Conservation (phyloP, 2,797 vertebrate genomes). For the Cryptoblepharus egeriae region DNA sequence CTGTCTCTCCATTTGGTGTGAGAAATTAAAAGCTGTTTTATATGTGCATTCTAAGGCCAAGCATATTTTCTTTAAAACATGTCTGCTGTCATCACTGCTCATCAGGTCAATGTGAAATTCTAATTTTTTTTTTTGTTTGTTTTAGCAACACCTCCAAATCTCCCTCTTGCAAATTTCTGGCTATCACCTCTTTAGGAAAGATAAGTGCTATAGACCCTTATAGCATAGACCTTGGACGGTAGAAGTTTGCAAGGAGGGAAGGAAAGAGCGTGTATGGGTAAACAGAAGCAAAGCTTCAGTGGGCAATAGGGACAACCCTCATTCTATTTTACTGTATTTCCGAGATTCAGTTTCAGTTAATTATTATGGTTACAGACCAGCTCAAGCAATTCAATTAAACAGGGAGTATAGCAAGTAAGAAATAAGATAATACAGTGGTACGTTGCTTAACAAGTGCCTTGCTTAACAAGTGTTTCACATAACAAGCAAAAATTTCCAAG, state of each 20-base stretch:
- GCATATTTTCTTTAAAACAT: constrained; percentile 47
- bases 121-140: background rate
- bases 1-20: constrained; percentile 40
- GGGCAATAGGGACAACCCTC: background rate
- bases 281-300: too few species aligned
- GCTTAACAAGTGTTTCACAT: too few species aligned
- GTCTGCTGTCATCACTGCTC: constrained; percentile 31
- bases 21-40: constrained; percentile 57
- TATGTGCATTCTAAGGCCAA: constrained; percentile 47
- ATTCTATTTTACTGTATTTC: background rate
- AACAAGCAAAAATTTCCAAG: too few species aligned
- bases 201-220: background rate
- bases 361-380: too few species aligned
- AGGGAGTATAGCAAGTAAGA: too few species aligned
- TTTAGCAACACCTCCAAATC: constrained; percentile 15
- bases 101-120: constrained; percentile 32
- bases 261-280: background rate
- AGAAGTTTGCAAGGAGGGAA: too few species aligned
- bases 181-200: background rate
- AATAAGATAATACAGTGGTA: too few species aligned
- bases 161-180: background rate
- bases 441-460: too few species aligned
- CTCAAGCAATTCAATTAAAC: too few species aligned
- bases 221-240: background rate
- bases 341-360: too few species aligned